Evolutionary conservation across 2,113 vertebrate species (phyloP), one percentile per base, ranked within the genome.

Genomic region (Fulmarus glacialis): DNA sequence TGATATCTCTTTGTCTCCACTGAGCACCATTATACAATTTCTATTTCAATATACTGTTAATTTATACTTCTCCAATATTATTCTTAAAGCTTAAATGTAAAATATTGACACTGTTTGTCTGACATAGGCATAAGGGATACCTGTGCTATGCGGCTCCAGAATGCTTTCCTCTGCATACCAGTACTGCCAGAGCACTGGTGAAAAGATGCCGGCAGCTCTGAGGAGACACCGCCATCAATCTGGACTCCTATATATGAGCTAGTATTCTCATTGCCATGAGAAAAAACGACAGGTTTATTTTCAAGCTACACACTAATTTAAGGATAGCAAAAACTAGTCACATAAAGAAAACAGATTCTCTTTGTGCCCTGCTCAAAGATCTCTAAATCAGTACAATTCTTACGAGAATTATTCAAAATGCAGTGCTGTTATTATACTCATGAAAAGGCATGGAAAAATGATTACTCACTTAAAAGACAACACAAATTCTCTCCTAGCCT

Each of bases 321-420:
- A 82, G 18, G 38, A 48, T 34, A 58, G 60, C 18, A 79, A 82
- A 55, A 93, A 67, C 47, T 15, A 80, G 43, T 72, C 70, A 88
- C 85, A 80, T 72, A 89, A 68, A 95, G 56, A 87, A 87, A 94
- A 78, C 15, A 84, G 32, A 59, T 91, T 82, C 36, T 60, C 48
- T 90, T 93, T 66, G 82, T 70, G 70, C 11, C 36, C 15, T 45
- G 62, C 72, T 89, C 32, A 47, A 38, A 74, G 72, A 63, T 56
- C 56, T 74, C 60, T 91, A 79, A 89, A 95, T 89, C 93, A 64
- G 23, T 66, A 78, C 26, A 86, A 11, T 42, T 68, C 79, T 86
- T 47, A 79, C 0, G 3, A 71, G 26, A 89, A 87, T 63, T 75
- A 71, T 21, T 78, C 47, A 79, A 89, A 94, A 82, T 48, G 53